phyloP scores from a whole-genome alignment of 2,797 vertebrate genomes.

The Luscinia luscinia region DNA sequence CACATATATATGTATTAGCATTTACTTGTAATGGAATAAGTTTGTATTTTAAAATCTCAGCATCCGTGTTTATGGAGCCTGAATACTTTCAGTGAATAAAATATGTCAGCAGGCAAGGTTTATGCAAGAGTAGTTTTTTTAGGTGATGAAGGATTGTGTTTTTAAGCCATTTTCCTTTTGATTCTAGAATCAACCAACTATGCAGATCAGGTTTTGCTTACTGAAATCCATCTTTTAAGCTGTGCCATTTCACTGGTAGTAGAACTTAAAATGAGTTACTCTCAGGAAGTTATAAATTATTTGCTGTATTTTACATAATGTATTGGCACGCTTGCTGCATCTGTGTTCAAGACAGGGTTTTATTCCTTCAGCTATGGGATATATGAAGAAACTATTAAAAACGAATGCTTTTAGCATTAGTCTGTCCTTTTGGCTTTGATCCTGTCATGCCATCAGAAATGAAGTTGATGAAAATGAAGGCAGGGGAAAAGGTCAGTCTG shows the following conservation, averaged over 20 bases:
- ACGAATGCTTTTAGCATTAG: background rate
- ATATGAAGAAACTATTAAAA: constrained; percentile 3
- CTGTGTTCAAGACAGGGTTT: background rate
- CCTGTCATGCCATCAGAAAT: background rate
- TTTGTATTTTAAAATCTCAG: background rate
- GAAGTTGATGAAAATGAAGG: background rate
- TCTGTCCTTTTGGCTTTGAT: background rate
- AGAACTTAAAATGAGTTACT: background rate
- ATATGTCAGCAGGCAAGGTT: background rate
- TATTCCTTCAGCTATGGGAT: background rate
- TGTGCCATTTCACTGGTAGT: background rate
- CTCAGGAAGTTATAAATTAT: constrained; percentile 43
- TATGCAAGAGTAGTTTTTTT: background rate
- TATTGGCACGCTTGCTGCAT: background rate
- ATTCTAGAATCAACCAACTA: background rate
- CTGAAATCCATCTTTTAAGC: background rate
- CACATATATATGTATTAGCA: background rate
- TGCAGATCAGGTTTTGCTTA: background rate
- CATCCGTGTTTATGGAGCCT: background rate
- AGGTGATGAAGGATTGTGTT: background rate
- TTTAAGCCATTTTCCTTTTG: background rate
- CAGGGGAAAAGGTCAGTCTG: background rate
- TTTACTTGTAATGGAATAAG: background rate
- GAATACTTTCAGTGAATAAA: background rate
- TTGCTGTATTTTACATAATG: constrained; percentile 37